Conservation (phyloP, 2,113 vertebrate species). For the Acanthochromis polyacanthus region DNA sequence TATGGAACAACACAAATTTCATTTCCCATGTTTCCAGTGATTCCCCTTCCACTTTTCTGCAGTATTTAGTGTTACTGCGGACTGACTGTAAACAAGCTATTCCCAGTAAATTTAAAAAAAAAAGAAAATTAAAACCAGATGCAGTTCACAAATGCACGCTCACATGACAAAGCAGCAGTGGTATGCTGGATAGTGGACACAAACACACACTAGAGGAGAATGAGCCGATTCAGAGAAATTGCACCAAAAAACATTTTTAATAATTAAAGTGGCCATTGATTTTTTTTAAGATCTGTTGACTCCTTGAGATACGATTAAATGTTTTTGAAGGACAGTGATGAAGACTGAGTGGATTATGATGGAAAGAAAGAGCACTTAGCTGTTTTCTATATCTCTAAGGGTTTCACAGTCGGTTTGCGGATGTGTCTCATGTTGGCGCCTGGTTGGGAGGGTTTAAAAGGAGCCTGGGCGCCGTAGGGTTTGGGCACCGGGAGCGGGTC, state of each 20-base stretch:
- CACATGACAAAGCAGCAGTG: conserved; percentile 23
- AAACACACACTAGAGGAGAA: conserved; percentile 10
- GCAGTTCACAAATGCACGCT: conserved; percentile 6
- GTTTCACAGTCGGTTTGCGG: conserved; percentile 82
- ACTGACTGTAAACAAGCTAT: conserved; percentile 57
- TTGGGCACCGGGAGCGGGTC: conserved; percentile 84
- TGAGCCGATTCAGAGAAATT: background rate
- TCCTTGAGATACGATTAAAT: background rate
- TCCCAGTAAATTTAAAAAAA: conserved; percentile 46
- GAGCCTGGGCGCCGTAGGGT: conserved; percentile 87
- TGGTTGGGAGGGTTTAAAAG: conserved; percentile 87
- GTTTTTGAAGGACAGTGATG: background rate
- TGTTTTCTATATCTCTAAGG: conserved; percentile 30
- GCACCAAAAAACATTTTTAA: too few relatives aligned
- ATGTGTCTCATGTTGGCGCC: conserved; percentile 87
- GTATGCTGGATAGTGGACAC: conserved; percentile 6
- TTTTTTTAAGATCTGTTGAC: too few relatives aligned
- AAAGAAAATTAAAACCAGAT: conserved; percentile 66
- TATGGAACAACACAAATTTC: conserved; percentile 22
- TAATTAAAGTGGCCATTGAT: too few relatives aligned
- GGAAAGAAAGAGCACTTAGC: background rate
- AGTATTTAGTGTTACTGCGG: conserved; percentile 32
- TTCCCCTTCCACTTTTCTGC: background rate
- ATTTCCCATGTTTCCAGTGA: background rate
- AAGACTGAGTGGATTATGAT: background rate